These are phyloP conservation scores for Drosophila azteca DNA, from an alignment of 1,140 invertebrate genomes.

Conservation along the genomic window DNA sequence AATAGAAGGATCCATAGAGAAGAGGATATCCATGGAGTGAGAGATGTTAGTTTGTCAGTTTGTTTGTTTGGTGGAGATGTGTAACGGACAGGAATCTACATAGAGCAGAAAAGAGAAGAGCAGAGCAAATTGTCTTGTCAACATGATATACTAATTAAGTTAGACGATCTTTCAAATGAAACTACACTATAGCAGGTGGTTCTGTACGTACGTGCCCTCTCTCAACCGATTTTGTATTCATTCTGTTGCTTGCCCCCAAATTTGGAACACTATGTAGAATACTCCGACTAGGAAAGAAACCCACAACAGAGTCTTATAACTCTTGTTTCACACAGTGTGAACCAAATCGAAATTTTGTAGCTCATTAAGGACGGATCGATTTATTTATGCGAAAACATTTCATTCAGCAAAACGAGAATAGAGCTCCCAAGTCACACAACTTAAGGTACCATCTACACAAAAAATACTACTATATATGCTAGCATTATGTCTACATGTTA, in stretches of 20 bases:
- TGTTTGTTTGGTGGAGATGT: conserved; percentile 9
- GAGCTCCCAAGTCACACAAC: conserved; percentile 52
- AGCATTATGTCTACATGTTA: conserved; percentile 29
- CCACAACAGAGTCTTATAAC: background rate
- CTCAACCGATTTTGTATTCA: conserved; percentile 8
- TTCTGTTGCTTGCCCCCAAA: conserved; percentile 23
- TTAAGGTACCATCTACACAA: conserved; percentile 43
- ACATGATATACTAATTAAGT: conserved; percentile 26
- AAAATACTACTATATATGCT: conserved; percentile 20
- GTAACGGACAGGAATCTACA: background rate
- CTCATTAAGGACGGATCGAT: conserved; percentile 15
- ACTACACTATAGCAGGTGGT: background rate
- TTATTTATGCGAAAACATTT: conserved; percentile 48
- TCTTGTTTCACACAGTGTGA: background rate
- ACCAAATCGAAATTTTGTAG: conserved; percentile 1
- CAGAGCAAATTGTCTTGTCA: conserved; percentile 34
- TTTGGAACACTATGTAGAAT: conserved; percentile 8
- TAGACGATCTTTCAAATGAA: background rate
- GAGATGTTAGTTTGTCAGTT: background rate
- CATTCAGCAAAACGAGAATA: conserved; percentile 5
- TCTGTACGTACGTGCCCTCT: background rate
- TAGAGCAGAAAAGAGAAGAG: background rate
- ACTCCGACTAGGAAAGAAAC: background rate
- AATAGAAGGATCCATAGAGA: background rate
- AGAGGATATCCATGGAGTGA: background rate